Conservation (phyloP, 2,113 vertebrate species). For the Micronycteris hirsuta region DNA sequence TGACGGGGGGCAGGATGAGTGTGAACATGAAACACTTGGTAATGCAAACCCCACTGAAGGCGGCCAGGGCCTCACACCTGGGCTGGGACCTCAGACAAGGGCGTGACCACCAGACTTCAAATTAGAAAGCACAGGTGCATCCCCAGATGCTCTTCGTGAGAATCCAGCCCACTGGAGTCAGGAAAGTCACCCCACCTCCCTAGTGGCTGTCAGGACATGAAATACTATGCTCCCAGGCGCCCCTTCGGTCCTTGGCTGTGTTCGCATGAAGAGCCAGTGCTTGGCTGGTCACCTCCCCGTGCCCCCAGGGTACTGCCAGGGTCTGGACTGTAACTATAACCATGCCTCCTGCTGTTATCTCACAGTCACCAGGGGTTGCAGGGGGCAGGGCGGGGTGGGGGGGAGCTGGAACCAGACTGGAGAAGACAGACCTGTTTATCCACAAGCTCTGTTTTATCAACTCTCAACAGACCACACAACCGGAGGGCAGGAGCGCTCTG, state of each 20-base stretch:
- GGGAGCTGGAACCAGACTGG: not conserved
- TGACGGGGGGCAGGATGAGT: not conserved
- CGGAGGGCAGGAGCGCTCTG: not conserved
- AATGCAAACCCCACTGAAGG: rapidly evolving
- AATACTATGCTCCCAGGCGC: not conserved
- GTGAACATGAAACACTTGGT: constrained; percentile 65
- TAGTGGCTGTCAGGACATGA: not conserved
- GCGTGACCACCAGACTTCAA: not conserved
- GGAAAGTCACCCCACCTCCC: not conserved
- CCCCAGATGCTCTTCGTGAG: not conserved
- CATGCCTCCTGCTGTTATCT: not conserved
- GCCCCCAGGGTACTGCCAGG: not conserved
- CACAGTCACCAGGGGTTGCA: no score
- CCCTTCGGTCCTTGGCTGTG: not conserved
- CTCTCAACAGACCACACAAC: not conserved
- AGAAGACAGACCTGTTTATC: not conserved
- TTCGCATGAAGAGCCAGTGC: not conserved
- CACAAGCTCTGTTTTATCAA: not conserved
- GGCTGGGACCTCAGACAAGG: not conserved
- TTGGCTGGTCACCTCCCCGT: not conserved
- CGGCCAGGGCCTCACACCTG: not conserved
- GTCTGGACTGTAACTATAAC: not conserved
- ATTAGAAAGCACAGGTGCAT: not conserved
- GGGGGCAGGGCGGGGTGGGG: no score
- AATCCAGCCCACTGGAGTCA: not conserved